Base-by-base conservation (phyloP, 2,797 vertebrate genomes). In the Mionectes olivaceus region DNA sequence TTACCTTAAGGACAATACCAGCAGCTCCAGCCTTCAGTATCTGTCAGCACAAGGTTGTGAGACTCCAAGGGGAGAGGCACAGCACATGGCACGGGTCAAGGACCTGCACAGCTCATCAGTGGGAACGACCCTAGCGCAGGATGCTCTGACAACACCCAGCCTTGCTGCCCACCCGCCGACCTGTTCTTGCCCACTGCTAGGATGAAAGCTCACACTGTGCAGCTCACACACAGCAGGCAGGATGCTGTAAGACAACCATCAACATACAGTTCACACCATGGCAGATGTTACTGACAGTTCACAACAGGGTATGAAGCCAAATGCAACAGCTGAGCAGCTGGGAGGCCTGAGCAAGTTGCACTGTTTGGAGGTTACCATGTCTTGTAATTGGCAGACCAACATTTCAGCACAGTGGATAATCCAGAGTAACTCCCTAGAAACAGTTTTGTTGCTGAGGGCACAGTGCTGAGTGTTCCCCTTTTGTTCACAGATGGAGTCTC, bases 391-490 rank as follows among this genome's bases (percentile, higher is more conserved):
- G 7, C 22, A 77, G 24, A 52, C 32, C 41, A 60, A 41, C 1
- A 1, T 76, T 83, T 69, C 76, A 55, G n/a, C 28, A 11, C 28
- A 21, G 23, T 41, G 19, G 50, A 7, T 69, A 57, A 76, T 33
- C 12, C 19, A 55, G 14, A 37, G 37, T n/a, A 47, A 59, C 43
- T 55, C 63, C 11, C 32, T 53, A 49, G 33, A 53, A 79, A 30
- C 21, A n/a, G 5, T 23, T 75, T 43, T 28, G 60, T 52, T 15
- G 55, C 25, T 0, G 0, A 37, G 17, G 19, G 3, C 7, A 5
- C 50, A 22, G 28, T 16, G 30, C 52, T 81, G 44, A 12, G 57
- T 60, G 41, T n/a, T 78, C 8, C 25, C 10, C 5, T 60, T 64
- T 30, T 44, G 19, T 69, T 65, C 37, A 10, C 10, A 46, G 21